Base-by-base conservation (phyloP, 2,113 vertebrate species). In the Crotalus horridus region DNA sequence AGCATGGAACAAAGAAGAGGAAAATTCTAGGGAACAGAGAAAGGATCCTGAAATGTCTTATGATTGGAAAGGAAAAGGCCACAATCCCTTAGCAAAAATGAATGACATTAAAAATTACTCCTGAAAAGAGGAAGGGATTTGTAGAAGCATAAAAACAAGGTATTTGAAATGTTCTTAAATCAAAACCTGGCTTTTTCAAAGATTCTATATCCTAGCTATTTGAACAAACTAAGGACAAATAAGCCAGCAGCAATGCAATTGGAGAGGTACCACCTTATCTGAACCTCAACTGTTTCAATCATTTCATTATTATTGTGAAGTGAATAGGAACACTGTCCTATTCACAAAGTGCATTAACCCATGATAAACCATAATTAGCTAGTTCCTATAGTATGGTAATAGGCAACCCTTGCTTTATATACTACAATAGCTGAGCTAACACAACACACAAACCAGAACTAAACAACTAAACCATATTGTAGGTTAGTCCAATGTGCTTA, bases 21-120 rank as follows among this genome's bases (percentile, higher is more conserved):
- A 33, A 23, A 20, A 33, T 39, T 58, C 11, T 9, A 54, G n/a
- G 29, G 94, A 95, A 94, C 93, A 95, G 95, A 93, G 90, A 96
- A 89, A 33, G 55, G 51, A 74, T 95, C 88, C 87, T 51, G 91
- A 95, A 93, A 94, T 96, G 94, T 94, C 95, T 96, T 94, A 92
- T 96, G 95, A 89, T 94, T 92, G 86, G 94, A 58, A 95, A 92
- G 93, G 94, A 95, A 39, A 95, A 96, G 94, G 51, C 29, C 94
- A 95, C 92, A 92, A 94, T 96, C 93, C 91, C 93, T 93, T 95
- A 90, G 85, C 93, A 96, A 69, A 81, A 88, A 21, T 94, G 95
- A 94, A 91, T 94, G 93, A 81, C 94, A 55, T 61, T 93, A 87
- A 89, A 95, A 91, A 20, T 89, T 88, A 94, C 91, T 96, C 61